Evolutionary conservation across 2,888 invertebrate species (phyloP).

Genomic region (Lepidochitona cinerea): DNA sequence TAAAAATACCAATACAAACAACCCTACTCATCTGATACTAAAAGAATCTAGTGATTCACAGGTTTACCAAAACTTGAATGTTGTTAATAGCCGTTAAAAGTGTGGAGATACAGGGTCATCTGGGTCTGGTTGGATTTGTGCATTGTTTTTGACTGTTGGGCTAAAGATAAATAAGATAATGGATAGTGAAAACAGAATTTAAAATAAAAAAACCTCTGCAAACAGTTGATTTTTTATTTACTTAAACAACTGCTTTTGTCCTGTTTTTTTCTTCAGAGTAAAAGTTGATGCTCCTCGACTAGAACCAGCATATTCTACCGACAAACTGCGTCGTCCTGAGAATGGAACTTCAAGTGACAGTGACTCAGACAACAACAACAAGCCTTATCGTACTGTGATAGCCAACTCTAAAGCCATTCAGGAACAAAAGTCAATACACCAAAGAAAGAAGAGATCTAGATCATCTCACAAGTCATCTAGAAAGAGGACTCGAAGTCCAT

Average conservation of each 20-base stretch:
- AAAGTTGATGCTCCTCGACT: not conserved
- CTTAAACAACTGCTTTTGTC: no score
- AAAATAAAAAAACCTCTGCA: no score
- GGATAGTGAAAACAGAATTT: no score
- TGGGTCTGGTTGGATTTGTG: not conserved
- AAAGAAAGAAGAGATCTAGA: no score
- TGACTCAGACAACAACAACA: not conserved
- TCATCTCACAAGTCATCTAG: no score
- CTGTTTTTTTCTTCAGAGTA: not conserved
- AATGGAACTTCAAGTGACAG: not conserved
- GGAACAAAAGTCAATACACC: not conserved
- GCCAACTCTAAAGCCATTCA: not conserved
- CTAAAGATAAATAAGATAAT: no score
- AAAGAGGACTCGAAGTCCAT: no score
- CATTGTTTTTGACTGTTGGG: not conserved
- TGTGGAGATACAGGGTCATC: not conserved
- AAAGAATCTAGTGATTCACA: no score
- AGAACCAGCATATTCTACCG: not conserved
- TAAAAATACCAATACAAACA: no score
- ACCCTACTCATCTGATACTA: no score
- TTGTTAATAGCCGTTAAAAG: not conserved
- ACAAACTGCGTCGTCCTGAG: not conserved
- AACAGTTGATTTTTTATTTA: no score
- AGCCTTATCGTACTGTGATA: slow-evolving; percentile 6
- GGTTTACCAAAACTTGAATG: no score